A percentile compares a stretch with the other conserved stretches of the same genome.
These are phyloP conservation scores for Phaedon cochleariae DNA, from an alignment of 2,888 invertebrate genomes.

Conservation along the genomic window DNA sequence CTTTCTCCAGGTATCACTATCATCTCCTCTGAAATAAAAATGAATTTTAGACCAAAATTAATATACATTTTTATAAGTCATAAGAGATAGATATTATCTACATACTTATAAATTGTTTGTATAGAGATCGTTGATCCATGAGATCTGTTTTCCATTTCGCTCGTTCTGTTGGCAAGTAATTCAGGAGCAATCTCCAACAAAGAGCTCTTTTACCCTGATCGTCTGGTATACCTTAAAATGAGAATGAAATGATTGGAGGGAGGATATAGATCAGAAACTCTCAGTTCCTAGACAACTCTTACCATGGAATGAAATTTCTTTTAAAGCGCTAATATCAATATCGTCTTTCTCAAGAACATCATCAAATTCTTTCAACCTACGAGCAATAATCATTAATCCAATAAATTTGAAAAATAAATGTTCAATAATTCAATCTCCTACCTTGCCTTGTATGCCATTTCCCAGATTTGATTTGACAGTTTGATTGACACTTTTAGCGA, in stretches of 20 bases:
- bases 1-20: conserved; percentile 81
- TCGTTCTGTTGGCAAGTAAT: conserved; percentile 81
- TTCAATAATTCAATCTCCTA: conserved; percentile 40
- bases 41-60: background rate
- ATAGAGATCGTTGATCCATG: conserved; percentile 78
- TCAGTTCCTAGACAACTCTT: conserved; percentile 50
- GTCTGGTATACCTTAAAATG: conserved; percentile 84
- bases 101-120: conserved; percentile 81
- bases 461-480: too few relatives aligned
- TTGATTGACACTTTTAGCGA: too few relatives aligned
- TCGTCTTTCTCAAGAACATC: conserved; percentile 74
- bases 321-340: conserved; percentile 74
- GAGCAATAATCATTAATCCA: conserved; percentile 51
- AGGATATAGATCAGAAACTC: background rate
- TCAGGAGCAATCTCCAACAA: conserved; percentile 89
- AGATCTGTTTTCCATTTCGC: conserved; percentile 75
- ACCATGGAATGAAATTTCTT: conserved; percentile 84
- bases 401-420: conserved; percentile 14
- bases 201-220: conserved; percentile 82
- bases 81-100: too few relatives aligned
- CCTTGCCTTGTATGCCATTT: conserved; percentile 60
- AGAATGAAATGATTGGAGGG: conserved; percentile 11
- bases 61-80: background rate
- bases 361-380: conserved; percentile 83
- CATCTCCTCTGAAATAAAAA: conserved; percentile 75